phyloP scores from a whole-genome alignment of 1,140 invertebrate species.

The Steinernema feltiae region DNA sequence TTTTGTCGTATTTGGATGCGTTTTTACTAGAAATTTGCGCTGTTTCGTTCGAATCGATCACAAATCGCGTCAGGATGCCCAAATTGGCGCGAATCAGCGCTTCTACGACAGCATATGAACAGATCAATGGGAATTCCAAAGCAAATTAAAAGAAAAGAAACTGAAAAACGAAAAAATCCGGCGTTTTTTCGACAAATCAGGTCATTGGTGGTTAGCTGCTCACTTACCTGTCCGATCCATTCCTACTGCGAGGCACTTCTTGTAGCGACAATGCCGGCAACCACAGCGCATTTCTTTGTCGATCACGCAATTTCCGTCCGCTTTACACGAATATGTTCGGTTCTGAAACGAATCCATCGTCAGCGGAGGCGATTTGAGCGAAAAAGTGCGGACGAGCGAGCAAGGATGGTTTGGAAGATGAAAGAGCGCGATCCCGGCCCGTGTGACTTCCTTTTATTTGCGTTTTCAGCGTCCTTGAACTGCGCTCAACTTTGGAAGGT shows the following conservation, averaged over 20 bases:
- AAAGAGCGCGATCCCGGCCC: neutral
- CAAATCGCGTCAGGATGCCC: no score
- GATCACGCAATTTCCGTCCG: slow-evolving; percentile 51
- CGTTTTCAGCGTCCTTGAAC: neutral
- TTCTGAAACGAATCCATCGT: slow-evolving; percentile 36
- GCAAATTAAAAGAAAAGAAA: no score
- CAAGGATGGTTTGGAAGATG: neutral
- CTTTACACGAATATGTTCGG: slow-evolving; percentile 55
- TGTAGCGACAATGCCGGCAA: slow-evolving; percentile 48
- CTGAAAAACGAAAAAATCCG: no score
- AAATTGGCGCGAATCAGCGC: no score
- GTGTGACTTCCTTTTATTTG: neutral
- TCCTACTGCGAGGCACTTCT: slow-evolving; percentile 52
- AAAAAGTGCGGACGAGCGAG: no score
- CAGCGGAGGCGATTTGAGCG: neutral
- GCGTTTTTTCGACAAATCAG: no score
- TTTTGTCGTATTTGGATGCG: no score
- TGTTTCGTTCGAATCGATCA: no score
- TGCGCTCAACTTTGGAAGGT: neutral
- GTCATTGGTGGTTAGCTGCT: no score
- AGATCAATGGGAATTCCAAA: no score
- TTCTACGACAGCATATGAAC: no score
- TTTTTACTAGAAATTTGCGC: no score
- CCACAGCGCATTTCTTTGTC: slow-evolving; percentile 50
- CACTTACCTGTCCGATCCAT: slow-evolving; percentile 49